A percentile compares a stretch with the other conserved stretches of the same genome.
These are phyloP conservation scores for Drosophila nr. fundita DNA, from an alignment of 2,888 invertebrate genomes.

Conservation along the genomic window DNA sequence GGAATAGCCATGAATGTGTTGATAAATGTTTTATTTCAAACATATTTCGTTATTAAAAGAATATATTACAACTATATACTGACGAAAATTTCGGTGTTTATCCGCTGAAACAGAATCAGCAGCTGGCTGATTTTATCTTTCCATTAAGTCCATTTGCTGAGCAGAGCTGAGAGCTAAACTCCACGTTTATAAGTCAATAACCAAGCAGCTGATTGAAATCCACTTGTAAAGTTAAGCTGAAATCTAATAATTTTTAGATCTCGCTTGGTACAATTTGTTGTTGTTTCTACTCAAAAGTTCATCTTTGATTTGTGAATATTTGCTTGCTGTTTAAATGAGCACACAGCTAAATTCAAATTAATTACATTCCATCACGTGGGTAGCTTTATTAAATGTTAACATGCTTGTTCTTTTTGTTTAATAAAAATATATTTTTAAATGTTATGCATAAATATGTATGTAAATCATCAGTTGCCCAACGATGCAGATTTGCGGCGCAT, in stretches of 20 bases:
- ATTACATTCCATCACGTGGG: constrained; percentile 36
- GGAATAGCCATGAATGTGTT: too few relatives aligned
- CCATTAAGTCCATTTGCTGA: not conserved
- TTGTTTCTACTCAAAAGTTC: not conserved
- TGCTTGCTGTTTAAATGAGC: not conserved
- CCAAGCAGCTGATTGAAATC: not conserved
- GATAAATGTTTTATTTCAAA: too few relatives aligned
- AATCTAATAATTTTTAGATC: not conserved
- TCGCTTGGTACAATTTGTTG: not conserved
- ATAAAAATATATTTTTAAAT: constrained; percentile 58
- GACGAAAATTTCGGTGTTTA: not conserved
- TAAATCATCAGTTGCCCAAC: constrained; percentile 22
- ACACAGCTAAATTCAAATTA: constrained; percentile 3
- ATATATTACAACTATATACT: not conserved
- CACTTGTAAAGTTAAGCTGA: not conserved
- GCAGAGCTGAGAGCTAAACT: not conserved
- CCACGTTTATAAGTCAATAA: not conserved
- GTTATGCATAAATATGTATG: constrained; percentile 36
- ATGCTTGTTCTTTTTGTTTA: constrained; percentile 37
- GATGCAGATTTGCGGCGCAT: constrained; percentile 15
- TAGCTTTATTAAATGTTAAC: constrained; percentile 58
- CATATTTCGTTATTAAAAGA: not conserved
- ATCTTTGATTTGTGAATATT: not conserved
- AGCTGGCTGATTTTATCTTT: not conserved
- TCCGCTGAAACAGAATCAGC: not conserved